phyloP scores from a whole-genome alignment of 2,888 invertebrate species.

The Erebia aethiops region DNA sequence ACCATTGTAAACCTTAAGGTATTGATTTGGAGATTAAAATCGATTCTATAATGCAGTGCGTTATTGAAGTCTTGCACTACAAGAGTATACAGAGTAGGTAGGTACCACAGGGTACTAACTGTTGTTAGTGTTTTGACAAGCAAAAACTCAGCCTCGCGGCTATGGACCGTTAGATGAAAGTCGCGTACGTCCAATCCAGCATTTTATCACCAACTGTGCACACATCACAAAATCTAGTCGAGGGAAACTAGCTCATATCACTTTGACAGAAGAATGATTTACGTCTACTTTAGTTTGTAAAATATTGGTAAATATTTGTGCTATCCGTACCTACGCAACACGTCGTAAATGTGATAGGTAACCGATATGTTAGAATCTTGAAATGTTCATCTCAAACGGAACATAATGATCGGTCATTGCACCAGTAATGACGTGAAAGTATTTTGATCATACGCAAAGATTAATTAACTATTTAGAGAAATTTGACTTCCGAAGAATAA shows the following conservation, averaged over 20 bases:
- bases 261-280: slow-evolving; percentile 23
- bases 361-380: slow-evolving; percentile 41
- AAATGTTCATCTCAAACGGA: slow-evolving; percentile 38
- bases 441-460: slow-evolving; percentile 24
- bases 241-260: slow-evolving; percentile 32
- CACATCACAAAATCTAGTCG: slow-evolving; percentile 24
- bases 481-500: slow-evolving; percentile 21
- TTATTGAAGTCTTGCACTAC: slow-evolving; percentile 33
- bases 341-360: slow-evolving; percentile 38
- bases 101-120: slow-evolving; percentile 55
- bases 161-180: slow-evolving; percentile 65
- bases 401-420: slow-evolving; percentile 41
- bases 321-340: slow-evolving; percentile 25
- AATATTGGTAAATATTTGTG: slow-evolving; percentile 14
- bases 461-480: slow-evolving; percentile 24
- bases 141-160: slow-evolving; percentile 65
- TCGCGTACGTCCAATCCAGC: slow-evolving; percentile 51
- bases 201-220: slow-evolving; percentile 25
- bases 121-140: slow-evolving; percentile 72
- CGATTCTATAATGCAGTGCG: too few relatives aligned
- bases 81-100: slow-evolving; percentile 37
- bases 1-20: too few relatives aligned
- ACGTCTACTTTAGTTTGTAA: slow-evolving; percentile 21
- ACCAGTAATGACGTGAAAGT: slow-evolving; percentile 35
- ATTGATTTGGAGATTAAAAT: too few relatives aligned